Conservation (phyloP, 1,140 invertebrate species). For the Ephestia elutella region DNA sequence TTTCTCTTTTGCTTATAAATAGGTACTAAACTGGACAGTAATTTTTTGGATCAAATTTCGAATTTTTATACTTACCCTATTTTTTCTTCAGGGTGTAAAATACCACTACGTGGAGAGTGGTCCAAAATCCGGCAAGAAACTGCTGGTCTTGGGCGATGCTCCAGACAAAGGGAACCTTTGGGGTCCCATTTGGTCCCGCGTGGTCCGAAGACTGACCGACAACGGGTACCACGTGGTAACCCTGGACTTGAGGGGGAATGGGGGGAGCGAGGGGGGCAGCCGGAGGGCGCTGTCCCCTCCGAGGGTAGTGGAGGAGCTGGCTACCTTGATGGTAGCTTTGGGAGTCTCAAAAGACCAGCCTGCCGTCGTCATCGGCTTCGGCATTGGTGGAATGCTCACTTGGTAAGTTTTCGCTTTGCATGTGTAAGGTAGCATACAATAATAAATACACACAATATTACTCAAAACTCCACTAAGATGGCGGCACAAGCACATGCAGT, state of each 20-base stretch:
- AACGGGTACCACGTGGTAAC: slow-evolving; percentile 50
- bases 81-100: slow-evolving; percentile 56
- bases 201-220: slow-evolving; percentile 41
- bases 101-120: slow-evolving; percentile 65
- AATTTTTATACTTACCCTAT: neutral
- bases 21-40: too few species aligned
- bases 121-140: slow-evolving; percentile 41
- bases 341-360: slow-evolving; percentile 48
- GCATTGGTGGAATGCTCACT: slow-evolving; percentile 60
- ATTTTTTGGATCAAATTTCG: too few species aligned
- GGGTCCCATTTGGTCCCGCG: slow-evolving; percentile 47
- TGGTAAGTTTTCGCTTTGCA: too few species aligned
- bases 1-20: too few species aligned
- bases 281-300: slow-evolving; percentile 51
- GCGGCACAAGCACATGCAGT: too few species aligned
- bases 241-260: slow-evolving; percentile 57
- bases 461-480: too few species aligned
- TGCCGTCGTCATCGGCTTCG: slow-evolving; percentile 57
- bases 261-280: slow-evolving; percentile 52
- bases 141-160: slow-evolving; percentile 56
- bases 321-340: slow-evolving; percentile 41
- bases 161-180: slow-evolving; percentile 52
- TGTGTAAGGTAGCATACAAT: too few species aligned
- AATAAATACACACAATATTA: too few species aligned
- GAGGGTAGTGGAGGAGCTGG: slow-evolving; percentile 45